These are phyloP conservation scores for Micropoecilia bifurca DNA, from an alignment of 2,797 vertebrate genomes.

Conservation along the genomic window DNA sequence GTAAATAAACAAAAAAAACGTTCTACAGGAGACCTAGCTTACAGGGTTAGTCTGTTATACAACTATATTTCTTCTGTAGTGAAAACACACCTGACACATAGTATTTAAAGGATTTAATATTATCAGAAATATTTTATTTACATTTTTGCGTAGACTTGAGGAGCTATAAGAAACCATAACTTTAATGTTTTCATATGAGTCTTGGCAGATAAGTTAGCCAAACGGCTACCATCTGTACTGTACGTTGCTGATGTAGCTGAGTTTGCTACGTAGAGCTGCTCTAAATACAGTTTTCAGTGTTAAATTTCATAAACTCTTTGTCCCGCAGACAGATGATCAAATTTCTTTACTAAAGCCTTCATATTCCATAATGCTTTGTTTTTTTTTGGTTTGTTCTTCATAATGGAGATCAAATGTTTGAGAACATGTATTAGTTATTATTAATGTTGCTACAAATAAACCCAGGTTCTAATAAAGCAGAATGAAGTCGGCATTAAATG, in stretches of 20 bases:
- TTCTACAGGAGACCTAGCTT: not conserved
- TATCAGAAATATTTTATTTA: not conserved
- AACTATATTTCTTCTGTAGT: not conserved
- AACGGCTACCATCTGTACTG: too few relatives aligned
- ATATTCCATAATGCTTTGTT: not conserved
- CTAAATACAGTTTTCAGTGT: not conserved
- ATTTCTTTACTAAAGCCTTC: slow-evolving; percentile 5
- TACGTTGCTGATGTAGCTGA: not conserved
- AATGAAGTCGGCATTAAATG: slow-evolving; percentile 39
- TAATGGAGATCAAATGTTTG: not conserved
- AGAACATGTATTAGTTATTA: not conserved
- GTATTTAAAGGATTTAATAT: not conserved
- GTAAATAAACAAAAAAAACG: not conserved
- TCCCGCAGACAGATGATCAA: not conserved
- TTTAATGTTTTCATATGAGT: not conserved
- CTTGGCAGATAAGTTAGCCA: not conserved
- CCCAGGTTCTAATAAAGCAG: slow-evolving; percentile 19
- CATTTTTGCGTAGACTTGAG: not conserved
- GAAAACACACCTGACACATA: not conserved
- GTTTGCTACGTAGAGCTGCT: not conserved
- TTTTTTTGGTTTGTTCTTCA: not conserved
- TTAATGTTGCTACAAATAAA: not conserved
- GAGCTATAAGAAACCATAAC: not conserved
- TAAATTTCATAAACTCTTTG: not conserved
- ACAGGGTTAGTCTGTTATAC: not conserved